phyloP scores from a whole-genome alignment of 1,140 invertebrate genomes.

The Harpegnathos saltator region DNA sequence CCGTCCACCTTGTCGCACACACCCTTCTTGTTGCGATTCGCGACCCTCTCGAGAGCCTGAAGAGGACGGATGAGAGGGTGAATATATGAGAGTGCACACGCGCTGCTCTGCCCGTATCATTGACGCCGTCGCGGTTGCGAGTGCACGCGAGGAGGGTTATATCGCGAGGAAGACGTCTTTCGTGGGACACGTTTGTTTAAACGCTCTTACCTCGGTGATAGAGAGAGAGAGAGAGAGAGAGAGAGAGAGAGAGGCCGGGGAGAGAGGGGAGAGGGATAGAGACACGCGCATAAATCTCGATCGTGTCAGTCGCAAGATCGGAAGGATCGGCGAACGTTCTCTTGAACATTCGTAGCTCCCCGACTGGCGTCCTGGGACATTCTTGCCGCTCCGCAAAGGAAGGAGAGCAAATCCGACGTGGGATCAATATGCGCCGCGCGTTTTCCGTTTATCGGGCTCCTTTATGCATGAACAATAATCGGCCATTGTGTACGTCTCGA shows the following conservation, averaged over 20 bases:
- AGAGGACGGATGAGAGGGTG: slow-evolving; percentile 58
- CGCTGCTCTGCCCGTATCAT: slow-evolving; percentile 41
- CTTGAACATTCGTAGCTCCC: background rate
- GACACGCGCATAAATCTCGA: too few species aligned
- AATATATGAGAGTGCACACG: slow-evolving; percentile 59
- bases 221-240: background rate
- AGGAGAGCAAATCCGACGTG: background rate
- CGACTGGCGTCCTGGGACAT: background rate
- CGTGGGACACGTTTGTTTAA: background rate
- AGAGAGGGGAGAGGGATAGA: too few species aligned
- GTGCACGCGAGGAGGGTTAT: slow-evolving; percentile 3
- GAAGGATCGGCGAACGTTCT: background rate
- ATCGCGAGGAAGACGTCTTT: slow-evolving; percentile 12
- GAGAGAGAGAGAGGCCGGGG: background rate
- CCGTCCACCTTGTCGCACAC: background rate
- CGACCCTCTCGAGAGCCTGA: slow-evolving; percentile 65
- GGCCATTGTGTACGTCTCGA: slow-evolving; percentile 2
- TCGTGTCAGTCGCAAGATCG: too few species aligned
- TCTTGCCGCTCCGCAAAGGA: background rate
- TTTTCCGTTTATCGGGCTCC: background rate
- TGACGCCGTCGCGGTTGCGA: background rate
- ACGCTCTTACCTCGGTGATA: background rate
- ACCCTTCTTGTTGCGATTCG: slow-evolving; percentile 51
- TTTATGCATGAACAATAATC: slow-evolving; percentile 17
- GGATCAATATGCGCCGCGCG: background rate